Evolutionary conservation across 1,140 invertebrate species (phyloP).

Genomic region (Cryptotermes secundus): DNA sequence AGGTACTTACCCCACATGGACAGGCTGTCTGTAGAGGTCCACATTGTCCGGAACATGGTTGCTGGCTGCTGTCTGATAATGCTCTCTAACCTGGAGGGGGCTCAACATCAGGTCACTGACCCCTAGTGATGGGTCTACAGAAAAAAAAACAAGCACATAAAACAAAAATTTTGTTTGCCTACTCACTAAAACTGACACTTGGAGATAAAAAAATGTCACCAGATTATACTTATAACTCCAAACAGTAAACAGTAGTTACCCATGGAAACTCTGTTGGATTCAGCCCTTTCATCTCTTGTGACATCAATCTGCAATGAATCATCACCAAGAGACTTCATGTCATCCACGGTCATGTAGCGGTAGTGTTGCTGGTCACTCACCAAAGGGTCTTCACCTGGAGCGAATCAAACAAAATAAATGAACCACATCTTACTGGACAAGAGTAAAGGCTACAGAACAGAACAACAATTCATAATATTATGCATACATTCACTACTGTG

Average conservation of each 20-base stretch:
- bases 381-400: slow-evolving; percentile 74
- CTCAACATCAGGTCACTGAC: slow-evolving; percentile 27
- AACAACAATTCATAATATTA: no score
- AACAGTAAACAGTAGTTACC: neutral
- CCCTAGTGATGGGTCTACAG: slow-evolving; percentile 24
- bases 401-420: slow-evolving; percentile 34
- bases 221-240: no score
- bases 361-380: slow-evolving; percentile 80
- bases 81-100: slow-evolving; percentile 44
- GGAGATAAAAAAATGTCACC: no score
- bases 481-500: no score
- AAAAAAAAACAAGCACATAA: neutral
- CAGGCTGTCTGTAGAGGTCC: slow-evolving; percentile 74
- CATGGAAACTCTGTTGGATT: slow-evolving; percentile 36
- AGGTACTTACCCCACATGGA: slow-evolving; percentile 81
- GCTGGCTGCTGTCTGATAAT: slow-evolving; percentile 52
- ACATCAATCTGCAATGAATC: slow-evolving; percentile 76
- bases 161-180: neutral
- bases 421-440: no score
- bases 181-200: no score
- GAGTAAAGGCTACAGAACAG: no score
- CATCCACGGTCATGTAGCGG: slow-evolving; percentile 82
- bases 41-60: slow-evolving; percentile 78
- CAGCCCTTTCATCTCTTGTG: slow-evolving; percentile 56
- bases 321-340: slow-evolving; percentile 78